Percentiles rank a stretch among this genome's conserved stretches.
Conservation (phyloP, 2,797 vertebrate species). For the Rhincodon typus region DNA sequence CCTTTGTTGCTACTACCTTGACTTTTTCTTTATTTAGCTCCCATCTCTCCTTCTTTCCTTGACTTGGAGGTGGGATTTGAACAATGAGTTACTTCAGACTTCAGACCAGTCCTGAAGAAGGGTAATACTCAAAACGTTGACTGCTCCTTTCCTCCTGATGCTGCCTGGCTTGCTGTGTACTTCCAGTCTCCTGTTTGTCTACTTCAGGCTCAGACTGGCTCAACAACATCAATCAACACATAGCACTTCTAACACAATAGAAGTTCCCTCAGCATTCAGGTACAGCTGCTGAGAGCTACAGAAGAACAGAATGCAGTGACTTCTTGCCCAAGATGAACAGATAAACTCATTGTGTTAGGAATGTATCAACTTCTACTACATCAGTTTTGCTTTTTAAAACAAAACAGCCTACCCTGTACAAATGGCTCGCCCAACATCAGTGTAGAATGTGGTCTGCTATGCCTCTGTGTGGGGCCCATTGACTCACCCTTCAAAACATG, state of each 20-base stretch:
- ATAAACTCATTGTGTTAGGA: neutral
- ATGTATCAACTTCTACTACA: neutral
- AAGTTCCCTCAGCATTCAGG: neutral
- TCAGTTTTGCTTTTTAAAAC: neutral
- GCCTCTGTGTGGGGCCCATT: too few species aligned
- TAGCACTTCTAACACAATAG: neutral
- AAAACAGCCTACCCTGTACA: neutral
- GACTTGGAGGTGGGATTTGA: neutral
- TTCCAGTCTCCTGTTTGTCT: too few species aligned
- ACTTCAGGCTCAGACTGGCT: neutral
- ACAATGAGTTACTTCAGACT: neutral
- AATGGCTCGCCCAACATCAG: neutral
- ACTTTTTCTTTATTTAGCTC: neutral
- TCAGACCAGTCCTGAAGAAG: too few species aligned
- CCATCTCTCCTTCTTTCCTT: neutral
- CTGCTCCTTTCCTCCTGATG: too few species aligned
- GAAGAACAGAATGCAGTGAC: neutral
- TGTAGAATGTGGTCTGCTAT: too few species aligned
- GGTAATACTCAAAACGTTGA: too few species aligned
- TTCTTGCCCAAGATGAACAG: neutral
- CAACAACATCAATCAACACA: neutral
- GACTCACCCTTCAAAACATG: too few species aligned
- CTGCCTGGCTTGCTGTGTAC: too few species aligned
- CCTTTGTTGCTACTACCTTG: neutral
- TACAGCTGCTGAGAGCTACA: neutral